These are phyloP conservation scores for Stegostoma tigrinum DNA, from an alignment of 2,113 vertebrate genomes.

Conservation along the genomic window DNA sequence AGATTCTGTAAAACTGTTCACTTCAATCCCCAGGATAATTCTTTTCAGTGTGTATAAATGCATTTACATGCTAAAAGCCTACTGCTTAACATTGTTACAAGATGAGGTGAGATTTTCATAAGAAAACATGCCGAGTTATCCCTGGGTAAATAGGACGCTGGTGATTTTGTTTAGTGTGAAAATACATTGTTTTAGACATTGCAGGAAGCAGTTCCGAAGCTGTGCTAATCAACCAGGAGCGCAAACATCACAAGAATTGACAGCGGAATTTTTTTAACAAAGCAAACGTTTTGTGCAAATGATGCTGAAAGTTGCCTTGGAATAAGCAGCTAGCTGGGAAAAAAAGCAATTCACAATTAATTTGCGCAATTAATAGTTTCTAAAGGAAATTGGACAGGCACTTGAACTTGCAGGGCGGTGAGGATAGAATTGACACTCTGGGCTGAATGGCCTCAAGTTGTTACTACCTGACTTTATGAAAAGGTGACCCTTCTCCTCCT, in stretches of 20 bases:
- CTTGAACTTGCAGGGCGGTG: not conserved
- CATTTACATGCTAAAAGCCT: slow-evolving; percentile 13
- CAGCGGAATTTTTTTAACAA: not conserved
- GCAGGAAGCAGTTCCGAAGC: not conserved
- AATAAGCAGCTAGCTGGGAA: not conserved
- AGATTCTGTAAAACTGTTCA: not conserved
- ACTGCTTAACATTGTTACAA: not conserved
- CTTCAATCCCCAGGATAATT: not conserved
- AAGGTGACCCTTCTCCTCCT: not conserved
- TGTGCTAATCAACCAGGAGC: not conserved
- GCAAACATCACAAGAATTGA: not conserved
- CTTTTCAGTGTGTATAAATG: not conserved
- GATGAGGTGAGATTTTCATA: slow-evolving; percentile 22
- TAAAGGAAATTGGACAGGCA: not conserved
- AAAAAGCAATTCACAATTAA: not conserved
- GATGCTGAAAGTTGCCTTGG: not conserved
- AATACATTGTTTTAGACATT: not conserved
- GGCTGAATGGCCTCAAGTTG: too few relatives aligned
- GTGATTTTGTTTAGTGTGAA: not conserved
- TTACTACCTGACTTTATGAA: too few relatives aligned
- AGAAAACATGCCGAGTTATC: not conserved
- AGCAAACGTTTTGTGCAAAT: not conserved
- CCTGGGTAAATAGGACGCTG: not conserved
- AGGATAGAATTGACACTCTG: too few relatives aligned
- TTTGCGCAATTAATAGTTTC: not conserved